These are phyloP conservation scores for Hylaeus volcanicus DNA, from an alignment of 1,140 invertebrate genomes.

Conservation along the genomic window DNA sequence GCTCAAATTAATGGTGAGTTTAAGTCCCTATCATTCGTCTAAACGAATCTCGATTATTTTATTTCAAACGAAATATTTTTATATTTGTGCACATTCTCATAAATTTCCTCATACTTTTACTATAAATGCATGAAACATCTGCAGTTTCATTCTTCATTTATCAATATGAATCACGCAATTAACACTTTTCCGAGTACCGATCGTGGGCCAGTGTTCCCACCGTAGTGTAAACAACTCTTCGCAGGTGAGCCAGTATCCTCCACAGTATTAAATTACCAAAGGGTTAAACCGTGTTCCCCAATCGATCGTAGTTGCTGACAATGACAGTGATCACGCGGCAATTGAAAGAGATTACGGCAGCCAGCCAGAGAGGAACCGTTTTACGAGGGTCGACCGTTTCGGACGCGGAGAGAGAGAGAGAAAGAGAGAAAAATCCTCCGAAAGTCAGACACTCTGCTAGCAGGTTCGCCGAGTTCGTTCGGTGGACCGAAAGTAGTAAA, in stretches of 20 bases:
- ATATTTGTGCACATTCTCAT: too few relatives aligned
- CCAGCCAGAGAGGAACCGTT: background rate
- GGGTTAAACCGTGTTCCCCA: background rate
- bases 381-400: conserved; percentile 12
- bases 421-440: too few relatives aligned
- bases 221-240: background rate
- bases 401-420: background rate
- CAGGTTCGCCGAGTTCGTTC: conserved; percentile 33
- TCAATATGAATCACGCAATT: too few relatives aligned
- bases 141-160: too few relatives aligned
- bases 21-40: background rate
- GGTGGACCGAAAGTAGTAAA: conserved; percentile 77
- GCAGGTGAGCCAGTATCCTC: too few relatives aligned
- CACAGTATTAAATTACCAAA: background rate
- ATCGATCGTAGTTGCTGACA: conserved; percentile 31
- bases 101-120: too few relatives aligned
- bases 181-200: background rate
- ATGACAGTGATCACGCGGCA: conserved; percentile 34
- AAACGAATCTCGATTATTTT: too few relatives aligned
- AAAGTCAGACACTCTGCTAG: conserved; percentile 30
- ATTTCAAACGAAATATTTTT: too few relatives aligned
- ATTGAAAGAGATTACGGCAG: conserved; percentile 31
- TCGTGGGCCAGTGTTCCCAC: background rate
- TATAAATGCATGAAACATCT: too few relatives aligned
- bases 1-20: conserved; percentile 77